A percentile compares a stretch with the other conserved stretches of the same genome.
Conservation (phyloP, 2,888 invertebrate genomes). For the Plagodis dolabraria region DNA sequence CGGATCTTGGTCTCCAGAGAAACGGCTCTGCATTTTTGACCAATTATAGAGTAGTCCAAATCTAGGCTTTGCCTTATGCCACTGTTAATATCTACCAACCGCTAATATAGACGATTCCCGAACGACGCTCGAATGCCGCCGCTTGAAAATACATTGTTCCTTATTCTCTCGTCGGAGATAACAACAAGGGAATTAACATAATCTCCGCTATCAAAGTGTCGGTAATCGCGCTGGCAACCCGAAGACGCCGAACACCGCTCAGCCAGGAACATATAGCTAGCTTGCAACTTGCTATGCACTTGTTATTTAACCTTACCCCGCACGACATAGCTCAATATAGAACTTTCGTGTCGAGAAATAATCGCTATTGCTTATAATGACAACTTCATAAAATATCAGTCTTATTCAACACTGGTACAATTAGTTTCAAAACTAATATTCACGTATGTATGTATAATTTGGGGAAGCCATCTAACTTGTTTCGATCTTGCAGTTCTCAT, state of each 20-base stretch:
- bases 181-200: constrained; percentile 21
- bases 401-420: no score
- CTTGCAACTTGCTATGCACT: no score
- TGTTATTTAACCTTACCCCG: no score
- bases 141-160: constrained; percentile 7
- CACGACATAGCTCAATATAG: no score
- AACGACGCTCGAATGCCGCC: constrained; percentile 1
- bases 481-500: not conserved
- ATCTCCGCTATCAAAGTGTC: constrained; percentile 13
- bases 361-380: no score
- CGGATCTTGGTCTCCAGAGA: no score
- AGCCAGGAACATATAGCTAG: constrained; percentile 4
- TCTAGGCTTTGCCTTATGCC: not conserved
- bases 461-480: not conserved
- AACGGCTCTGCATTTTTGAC: no score
- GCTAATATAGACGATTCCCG: not conserved
- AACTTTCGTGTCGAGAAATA: no score
- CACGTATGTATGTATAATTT: no score
- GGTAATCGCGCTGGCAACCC: constrained; percentile 13
- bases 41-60: no score
- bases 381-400: no score
- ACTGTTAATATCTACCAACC: not conserved
- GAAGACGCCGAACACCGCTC: constrained; percentile 7
- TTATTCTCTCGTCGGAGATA: constrained; percentile 10
- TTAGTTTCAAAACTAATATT: no score